Evolutionary conservation across 2,888 invertebrate species (phyloP), one percentile per base, ranked within the genome.

Genomic region (Rutpela maculata): DNA sequence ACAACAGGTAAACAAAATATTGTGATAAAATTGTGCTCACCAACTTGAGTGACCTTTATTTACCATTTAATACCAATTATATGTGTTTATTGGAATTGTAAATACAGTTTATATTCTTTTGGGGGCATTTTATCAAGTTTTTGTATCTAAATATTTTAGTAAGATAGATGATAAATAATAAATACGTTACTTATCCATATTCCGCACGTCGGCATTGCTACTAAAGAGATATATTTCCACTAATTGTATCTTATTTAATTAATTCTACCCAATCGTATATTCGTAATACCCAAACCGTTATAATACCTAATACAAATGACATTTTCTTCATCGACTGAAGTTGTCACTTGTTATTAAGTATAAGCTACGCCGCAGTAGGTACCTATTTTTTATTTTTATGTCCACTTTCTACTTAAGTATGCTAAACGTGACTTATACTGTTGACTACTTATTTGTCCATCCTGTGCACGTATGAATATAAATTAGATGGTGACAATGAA

Each of bases 1-100:
- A 17, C 12, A 17, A 10, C 60, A 70, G 70, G 70, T 70, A 70
- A 70, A 70, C 60, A 70, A 69, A 57, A 18, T 60, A 38, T 31
- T 69, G 12, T 57, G 56, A 70, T 12, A 31, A 31, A 57, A 18
- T 18, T 19, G 18, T 19, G 19, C 18, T 69, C 35, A 69, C 18
- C 57, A 12, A 57, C 57, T 26, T 57, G 56, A 7, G 10, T 68
- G 69, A 69, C 69, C 69, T 69, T 69, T 69, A 57, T 35, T 69
- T 69, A 18, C 18, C 31, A 43, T 66, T 66, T 66, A 38, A 50
- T 66, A 38, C 38, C 19, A 66, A 43, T 66, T 66, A 66, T 35
- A 63, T 19, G 65, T 19, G 65, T 50, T 66, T 50, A 66, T 66
- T 43, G 19, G 19, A 66, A 50, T 50, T 50, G 43, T 43, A 43